Evolutionary conservation across 1,140 invertebrate genomes (phyloP).

Genomic region (Psix sp.): DNA sequence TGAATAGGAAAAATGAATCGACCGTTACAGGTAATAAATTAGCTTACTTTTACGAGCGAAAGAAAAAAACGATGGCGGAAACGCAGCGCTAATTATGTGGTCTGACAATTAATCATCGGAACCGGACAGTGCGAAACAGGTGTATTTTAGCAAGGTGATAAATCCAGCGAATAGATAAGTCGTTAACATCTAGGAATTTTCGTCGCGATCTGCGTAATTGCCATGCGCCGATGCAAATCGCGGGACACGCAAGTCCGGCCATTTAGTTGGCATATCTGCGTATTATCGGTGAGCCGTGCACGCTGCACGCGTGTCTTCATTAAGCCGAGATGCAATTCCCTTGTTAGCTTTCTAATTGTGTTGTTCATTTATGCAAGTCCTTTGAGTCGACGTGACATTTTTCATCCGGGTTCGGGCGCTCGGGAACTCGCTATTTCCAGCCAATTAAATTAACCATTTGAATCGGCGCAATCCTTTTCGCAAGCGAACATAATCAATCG

Average conservation of each 20-base stretch:
- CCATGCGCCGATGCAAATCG: conserved; percentile 34
- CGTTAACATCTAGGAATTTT: conserved; percentile 34
- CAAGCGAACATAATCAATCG: conserved; percentile 8
- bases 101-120: conserved; percentile 44
- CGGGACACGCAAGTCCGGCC: conserved; percentile 21
- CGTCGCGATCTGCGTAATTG: conserved; percentile 33
- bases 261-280: conserved; percentile 36
- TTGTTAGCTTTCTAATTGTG: conserved; percentile 53
- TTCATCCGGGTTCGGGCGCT: conserved; percentile 19
- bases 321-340: conserved; percentile 42
- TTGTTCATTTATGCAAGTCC: conserved; percentile 49
- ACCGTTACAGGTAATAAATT: background rate
- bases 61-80: conserved; percentile 7
- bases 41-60: too few species aligned
- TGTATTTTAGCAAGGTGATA: conserved; percentile 29
- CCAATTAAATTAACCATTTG: conserved; percentile 39
- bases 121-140: conserved; percentile 29
- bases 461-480: conserved; percentile 17
- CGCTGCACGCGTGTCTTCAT: conserved; percentile 51
- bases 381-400: conserved; percentile 49
- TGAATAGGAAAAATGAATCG: too few species aligned
- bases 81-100: conserved; percentile 24
- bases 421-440: conserved; percentile 15
- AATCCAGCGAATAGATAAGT: conserved; percentile 36
- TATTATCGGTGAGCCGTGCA: background rate